phyloP scores from a whole-genome alignment of 2,113 vertebrate species.

The Pituophis catenifer region DNA sequence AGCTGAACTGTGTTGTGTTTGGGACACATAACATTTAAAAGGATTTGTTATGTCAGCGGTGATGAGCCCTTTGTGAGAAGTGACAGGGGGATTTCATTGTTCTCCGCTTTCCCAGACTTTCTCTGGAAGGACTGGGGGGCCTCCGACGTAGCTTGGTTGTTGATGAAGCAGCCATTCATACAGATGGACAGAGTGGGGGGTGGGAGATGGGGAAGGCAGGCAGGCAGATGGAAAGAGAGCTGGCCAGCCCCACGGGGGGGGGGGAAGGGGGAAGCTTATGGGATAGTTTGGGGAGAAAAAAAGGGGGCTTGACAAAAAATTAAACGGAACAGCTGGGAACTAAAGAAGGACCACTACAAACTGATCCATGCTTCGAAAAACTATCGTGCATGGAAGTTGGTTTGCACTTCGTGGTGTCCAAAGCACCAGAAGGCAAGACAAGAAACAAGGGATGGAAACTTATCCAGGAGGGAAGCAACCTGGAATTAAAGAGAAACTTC shows the following conservation, averaged over 20 bases:
- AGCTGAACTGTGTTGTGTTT: constrained; percentile 29
- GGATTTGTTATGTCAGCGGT: constrained; percentile 25
- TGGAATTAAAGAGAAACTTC: not conserved
- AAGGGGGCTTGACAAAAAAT: not conserved
- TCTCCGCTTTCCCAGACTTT: constrained; percentile 44
- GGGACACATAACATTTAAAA: constrained; percentile 41
- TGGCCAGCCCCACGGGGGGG: no score
- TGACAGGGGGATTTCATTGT: constrained; percentile 57
- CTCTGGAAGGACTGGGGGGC: constrained; percentile 16
- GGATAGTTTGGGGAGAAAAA: not conserved
- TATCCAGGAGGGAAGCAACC: not conserved
- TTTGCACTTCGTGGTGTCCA: not conserved
- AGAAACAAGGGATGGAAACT: not conserved
- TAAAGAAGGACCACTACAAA: not conserved
- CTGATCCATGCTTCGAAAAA: not conserved
- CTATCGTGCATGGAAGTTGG: not conserved
- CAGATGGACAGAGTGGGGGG: not conserved
- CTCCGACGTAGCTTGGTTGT: constrained; percentile 32
- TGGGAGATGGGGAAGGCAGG: not conserved
- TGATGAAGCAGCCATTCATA: constrained; percentile 47
- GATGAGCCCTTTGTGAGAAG: constrained; percentile 50
- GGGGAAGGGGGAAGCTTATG: not conserved
- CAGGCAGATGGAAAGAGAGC: not conserved
- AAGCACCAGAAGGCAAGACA: not conserved
- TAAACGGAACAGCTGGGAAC: not conserved